A percentile compares a stretch with the other conserved stretches of the same genome.
phyloP scores from a whole-genome alignment of 2,888 invertebrate species.

The Orchesella flavescens region DNA sequence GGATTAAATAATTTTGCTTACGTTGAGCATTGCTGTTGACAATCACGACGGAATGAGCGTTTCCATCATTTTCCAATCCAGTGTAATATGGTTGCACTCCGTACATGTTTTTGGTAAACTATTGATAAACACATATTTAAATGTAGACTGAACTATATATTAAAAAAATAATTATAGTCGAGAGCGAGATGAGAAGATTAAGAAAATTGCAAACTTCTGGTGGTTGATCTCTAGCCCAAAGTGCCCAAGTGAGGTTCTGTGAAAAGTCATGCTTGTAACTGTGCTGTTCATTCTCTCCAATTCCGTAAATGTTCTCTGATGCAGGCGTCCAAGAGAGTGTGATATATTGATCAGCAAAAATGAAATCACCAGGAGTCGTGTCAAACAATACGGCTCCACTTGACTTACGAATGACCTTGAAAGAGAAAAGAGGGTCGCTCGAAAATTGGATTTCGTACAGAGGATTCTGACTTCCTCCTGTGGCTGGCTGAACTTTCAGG shows the following conservation, averaged over 20 bases:
- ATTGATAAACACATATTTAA: not conserved
- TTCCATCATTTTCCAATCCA: constrained; percentile 81
- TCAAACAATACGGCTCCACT: constrained; percentile 71
- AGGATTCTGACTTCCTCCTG: constrained; percentile 47
- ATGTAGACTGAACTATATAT: too few species aligned
- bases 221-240: constrained; percentile 67
- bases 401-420: constrained; percentile 64
- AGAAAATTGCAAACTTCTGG: constrained; percentile 46
- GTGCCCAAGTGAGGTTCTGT: constrained; percentile 51
- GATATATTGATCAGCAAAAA: constrained; percentile 75
- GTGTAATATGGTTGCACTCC: constrained; percentile 89
- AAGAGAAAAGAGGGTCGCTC: constrained; percentile 62
- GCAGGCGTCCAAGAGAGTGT: constrained; percentile 74
- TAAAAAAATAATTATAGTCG: too few species aligned
- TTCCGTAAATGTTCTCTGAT: constrained; percentile 74
- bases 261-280: constrained; percentile 74
- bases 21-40: constrained; percentile 92
- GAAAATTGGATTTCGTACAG: constrained; percentile 62
- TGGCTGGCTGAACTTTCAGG: constrained; percentile 53
- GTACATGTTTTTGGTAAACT: constrained; percentile 79
- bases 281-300: constrained; percentile 75
- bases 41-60: constrained; percentile 84
- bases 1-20: too few species aligned
- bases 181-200: too few species aligned
- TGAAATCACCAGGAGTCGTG: constrained; percentile 73